Evolutionary conservation across 1,140 invertebrate species (phyloP).

Genomic region (Babylonia areolata): DNA sequence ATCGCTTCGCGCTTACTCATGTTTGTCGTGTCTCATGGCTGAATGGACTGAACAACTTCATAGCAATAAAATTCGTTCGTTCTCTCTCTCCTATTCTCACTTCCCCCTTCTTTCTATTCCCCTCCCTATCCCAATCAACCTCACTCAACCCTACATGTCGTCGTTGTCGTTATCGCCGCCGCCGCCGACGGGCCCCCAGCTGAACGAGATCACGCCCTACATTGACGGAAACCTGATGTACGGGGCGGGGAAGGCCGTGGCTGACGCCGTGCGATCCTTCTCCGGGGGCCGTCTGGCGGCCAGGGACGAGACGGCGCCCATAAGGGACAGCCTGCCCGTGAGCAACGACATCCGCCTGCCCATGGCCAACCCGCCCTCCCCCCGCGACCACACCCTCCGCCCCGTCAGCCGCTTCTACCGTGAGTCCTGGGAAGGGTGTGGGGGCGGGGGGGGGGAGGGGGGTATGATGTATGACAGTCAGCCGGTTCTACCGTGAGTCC

Average conservation of each 20-base stretch:
- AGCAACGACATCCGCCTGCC: conserved; percentile 78
- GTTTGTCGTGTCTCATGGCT: too few species aligned
- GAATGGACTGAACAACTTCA: too few species aligned
- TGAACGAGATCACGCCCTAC: conserved; percentile 82
- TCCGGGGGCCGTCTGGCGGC: conserved; percentile 75
- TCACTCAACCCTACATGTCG: too few species aligned
- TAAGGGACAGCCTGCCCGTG: conserved; percentile 71
- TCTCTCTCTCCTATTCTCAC: too few species aligned
- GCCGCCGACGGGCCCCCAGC: conserved; percentile 70
- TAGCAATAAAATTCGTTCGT: too few species aligned
- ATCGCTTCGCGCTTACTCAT: too few species aligned
- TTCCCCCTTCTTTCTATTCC: too few species aligned
- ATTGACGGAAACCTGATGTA: conserved; percentile 81
- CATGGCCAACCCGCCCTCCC: conserved; percentile 81
- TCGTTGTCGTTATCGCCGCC: too few species aligned
- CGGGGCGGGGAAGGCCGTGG: conserved; percentile 80
- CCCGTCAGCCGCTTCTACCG: conserved; percentile 79
- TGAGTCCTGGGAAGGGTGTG: conserved; percentile 68
- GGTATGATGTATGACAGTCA: too few species aligned
- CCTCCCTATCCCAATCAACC: too few species aligned
- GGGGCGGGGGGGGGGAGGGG: too few species aligned
- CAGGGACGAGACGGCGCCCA: conserved; percentile 6
- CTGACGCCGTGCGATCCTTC: conserved; percentile 78
- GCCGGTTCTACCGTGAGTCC: too few species aligned
- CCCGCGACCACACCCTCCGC: conserved; percentile 76